Evolutionary conservation across 2,888 invertebrate genomes (phyloP), one percentile per base, ranked within the genome.

Genomic region (Thecocarcelia acutangulata): DNA sequence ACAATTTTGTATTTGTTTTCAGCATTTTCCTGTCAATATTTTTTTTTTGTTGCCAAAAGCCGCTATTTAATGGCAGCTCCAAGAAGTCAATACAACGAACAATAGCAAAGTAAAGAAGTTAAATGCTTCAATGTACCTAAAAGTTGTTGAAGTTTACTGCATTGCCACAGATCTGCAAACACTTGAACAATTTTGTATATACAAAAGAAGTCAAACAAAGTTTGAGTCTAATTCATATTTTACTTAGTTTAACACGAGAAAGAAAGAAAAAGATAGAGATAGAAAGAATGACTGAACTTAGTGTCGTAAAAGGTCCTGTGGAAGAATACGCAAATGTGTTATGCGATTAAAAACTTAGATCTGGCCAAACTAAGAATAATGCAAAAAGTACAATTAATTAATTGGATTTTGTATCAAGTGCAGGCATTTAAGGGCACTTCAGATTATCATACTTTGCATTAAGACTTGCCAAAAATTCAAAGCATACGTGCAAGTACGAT

Each of bases 141-240:
- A 68, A 73, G 46, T 50, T 56, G 63, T 68, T 42, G 56, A 59
- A 68, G 61, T 46, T 81, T 63, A 68, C 42, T 56, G 72, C 56
- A 73, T 73, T 81, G 68, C 72, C 63, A 77, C 68, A 63, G 68
- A 81, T 68, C 61, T 72, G 56, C 37, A 61, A 59, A 66, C 52
- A 63, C 42, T 69, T 42, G 6, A 42, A 8, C 17, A 40, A 46
- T 28, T 42, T 19, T 12, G 40, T 13, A 52, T 59, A 52, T 28
- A 42, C 17, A 13, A 48, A 48, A 56, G 17, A 46, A 50, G 59
- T 64, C 56, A 64, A 44, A 77, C 52, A 37, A 54, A 33, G 21
- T 70, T 58, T 28, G n/a, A 58, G 37, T 59, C 19, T 17, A 40
- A 17, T 48, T 37, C 33, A 37, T 58, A 15, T 56, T 50, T n/a